phyloP scores from a whole-genome alignment of 2,113 vertebrate genomes.

The Laticauda laticaudata region DNA sequence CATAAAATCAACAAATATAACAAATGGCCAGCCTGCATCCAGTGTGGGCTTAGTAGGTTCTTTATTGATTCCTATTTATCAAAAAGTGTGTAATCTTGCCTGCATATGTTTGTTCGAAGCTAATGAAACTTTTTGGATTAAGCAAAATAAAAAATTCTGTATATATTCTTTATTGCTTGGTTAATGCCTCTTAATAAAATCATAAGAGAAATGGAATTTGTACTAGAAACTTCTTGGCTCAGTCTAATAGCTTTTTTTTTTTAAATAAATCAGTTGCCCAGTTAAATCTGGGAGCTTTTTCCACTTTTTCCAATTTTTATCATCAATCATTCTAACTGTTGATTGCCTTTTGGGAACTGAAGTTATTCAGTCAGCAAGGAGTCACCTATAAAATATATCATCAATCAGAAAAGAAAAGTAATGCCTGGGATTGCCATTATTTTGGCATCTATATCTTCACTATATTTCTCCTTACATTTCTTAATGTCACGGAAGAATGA shows the following conservation, averaged over 20 bases:
- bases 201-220: background rate
- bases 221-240: background rate
- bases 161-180: background rate
- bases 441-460: background rate
- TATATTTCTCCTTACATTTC: background rate
- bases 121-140: background rate
- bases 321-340: background rate
- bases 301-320: background rate
- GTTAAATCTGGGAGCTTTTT: background rate
- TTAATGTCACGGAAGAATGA: background rate
- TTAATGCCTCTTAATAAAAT: background rate
- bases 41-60: background rate
- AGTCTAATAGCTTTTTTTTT: background rate
- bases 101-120: background rate
- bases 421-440: background rate
- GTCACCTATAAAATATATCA: background rate
- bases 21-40: background rate
- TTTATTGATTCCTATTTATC: background rate
- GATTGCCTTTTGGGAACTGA: background rate
- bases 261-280: background rate
- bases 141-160: background rate
- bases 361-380: background rate
- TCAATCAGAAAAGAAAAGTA: background rate
- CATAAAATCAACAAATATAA: background rate
- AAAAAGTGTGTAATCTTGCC: background rate